A percentile compares a stretch with the other conserved stretches of the same genome.
Evolutionary conservation across 1,140 invertebrate species (phyloP).

Genomic region (Drosophila subobscura): DNA sequence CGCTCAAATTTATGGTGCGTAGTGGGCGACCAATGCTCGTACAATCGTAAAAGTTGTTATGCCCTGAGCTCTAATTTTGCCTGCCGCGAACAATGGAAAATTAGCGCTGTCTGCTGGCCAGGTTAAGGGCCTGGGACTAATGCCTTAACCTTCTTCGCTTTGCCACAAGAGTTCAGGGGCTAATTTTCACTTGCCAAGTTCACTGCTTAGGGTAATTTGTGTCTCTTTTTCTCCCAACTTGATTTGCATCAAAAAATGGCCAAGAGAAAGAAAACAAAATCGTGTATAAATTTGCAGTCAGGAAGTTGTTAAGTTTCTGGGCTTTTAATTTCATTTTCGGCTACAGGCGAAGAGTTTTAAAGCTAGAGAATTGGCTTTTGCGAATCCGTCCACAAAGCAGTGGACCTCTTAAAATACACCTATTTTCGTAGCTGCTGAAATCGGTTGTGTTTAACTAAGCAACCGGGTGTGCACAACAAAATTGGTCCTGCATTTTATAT

Average conservation of each 20-base stretch:
- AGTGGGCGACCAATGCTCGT: background rate
- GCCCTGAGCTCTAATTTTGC: constrained; percentile 44
- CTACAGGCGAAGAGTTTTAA: constrained; percentile 10
- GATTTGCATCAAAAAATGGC: constrained; percentile 70
- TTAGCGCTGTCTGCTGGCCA: constrained; percentile 34
- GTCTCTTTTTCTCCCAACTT: constrained; percentile 52
- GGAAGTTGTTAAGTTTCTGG: constrained; percentile 56
- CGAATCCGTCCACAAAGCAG: background rate
- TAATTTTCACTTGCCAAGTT: constrained; percentile 73
- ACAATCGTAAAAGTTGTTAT: background rate
- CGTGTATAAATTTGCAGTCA: constrained; percentile 36
- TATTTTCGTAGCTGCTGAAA: background rate
- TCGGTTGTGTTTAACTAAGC: background rate
- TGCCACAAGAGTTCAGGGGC: constrained; percentile 56
- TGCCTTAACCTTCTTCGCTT: constrained; percentile 36
- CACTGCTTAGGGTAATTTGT: constrained; percentile 62
- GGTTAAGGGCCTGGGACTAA: constrained; percentile 51
- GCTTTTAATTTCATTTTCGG: constrained; percentile 66
- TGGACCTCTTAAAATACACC: background rate
- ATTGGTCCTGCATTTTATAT: no score
- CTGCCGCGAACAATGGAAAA: constrained; percentile 52
- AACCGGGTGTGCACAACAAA: background rate
- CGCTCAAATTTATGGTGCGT: constrained; percentile 59
- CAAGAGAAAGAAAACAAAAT: constrained; percentile 37
- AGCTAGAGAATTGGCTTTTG: constrained; percentile 3